phyloP scores from a whole-genome alignment of 2,888 invertebrate species.

The Dryocosmus kuriphilus region DNA sequence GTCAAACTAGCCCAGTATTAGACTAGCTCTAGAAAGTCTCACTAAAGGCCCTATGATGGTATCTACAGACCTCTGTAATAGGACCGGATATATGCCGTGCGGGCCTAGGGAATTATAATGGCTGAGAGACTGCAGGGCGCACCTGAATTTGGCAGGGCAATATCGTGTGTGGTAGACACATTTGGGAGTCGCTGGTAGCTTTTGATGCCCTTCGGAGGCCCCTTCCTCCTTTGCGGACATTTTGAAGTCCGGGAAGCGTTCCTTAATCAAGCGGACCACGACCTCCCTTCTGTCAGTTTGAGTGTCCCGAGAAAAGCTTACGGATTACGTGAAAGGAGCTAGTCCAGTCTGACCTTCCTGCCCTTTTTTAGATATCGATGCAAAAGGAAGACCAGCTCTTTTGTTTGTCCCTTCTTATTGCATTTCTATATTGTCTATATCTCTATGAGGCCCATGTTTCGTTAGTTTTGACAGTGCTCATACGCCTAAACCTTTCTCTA shows the following conservation, averaged over 20 bases:
- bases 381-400: no score
- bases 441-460: background rate
- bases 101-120: slow-evolving; percentile 27
- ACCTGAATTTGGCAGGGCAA: background rate
- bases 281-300: background rate
- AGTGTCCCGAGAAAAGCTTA: no score
- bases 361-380: no score
- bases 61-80: background rate
- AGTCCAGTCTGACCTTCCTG: no score
- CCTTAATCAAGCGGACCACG: background rate
- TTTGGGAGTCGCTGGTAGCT: no score
- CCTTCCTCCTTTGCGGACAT: accelerated
- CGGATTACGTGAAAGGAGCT: no score
- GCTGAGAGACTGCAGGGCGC: background rate
- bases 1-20: no score
- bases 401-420: background rate
- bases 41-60: background rate
- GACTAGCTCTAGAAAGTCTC: slow-evolving; percentile 12
- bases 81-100: slow-evolving; percentile 25
- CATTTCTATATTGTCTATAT: background rate
- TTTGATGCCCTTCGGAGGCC: no score
- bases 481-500: no score
- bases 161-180: no score
- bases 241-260: background rate
- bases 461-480: no score